Percentiles rank a stretch among this genome's conserved stretches.
phyloP scores from a whole-genome alignment of 2,797 vertebrate genomes.

The Tiaroga cobitis region DNA sequence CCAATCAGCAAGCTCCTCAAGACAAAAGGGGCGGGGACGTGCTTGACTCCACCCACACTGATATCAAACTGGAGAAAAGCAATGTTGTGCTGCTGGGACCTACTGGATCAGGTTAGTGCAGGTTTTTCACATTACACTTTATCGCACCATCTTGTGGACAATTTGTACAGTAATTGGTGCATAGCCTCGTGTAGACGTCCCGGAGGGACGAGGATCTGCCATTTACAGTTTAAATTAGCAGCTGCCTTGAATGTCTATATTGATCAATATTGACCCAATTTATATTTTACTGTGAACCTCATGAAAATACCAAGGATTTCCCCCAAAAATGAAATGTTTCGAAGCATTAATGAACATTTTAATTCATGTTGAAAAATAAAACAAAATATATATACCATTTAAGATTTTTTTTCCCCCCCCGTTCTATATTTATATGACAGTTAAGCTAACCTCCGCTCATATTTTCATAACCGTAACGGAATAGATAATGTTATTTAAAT shows the following conservation, averaged over 20 bases:
- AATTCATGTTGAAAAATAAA: too few relatives aligned
- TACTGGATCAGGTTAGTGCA: constrained; percentile 90
- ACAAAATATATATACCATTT: too few relatives aligned
- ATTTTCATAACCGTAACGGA: too few relatives aligned
- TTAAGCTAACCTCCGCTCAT: too few relatives aligned
- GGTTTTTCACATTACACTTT: neutral
- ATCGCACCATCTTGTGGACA: neutral
- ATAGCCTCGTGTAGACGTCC: neutral
- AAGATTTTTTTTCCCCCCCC: too few relatives aligned
- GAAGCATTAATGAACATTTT: neutral
- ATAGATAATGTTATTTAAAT: neutral
- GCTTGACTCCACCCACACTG: constrained; percentile 88
- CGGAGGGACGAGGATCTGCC: neutral
- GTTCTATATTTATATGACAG: neutral
- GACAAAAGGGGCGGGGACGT: constrained; percentile 93
- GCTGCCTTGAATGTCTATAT: neutral
- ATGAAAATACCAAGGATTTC: neutral
- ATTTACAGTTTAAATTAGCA: neutral
- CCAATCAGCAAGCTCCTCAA: constrained; percentile 89
- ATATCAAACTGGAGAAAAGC: constrained; percentile 98
- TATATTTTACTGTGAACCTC: neutral
- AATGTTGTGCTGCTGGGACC: constrained; percentile 97
- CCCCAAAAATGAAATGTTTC: neutral
- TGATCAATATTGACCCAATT: neutral
- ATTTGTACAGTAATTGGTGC: neutral